phyloP scores from a whole-genome alignment of 2,888 invertebrate species.

The Cremastobaeus sp. region DNA sequence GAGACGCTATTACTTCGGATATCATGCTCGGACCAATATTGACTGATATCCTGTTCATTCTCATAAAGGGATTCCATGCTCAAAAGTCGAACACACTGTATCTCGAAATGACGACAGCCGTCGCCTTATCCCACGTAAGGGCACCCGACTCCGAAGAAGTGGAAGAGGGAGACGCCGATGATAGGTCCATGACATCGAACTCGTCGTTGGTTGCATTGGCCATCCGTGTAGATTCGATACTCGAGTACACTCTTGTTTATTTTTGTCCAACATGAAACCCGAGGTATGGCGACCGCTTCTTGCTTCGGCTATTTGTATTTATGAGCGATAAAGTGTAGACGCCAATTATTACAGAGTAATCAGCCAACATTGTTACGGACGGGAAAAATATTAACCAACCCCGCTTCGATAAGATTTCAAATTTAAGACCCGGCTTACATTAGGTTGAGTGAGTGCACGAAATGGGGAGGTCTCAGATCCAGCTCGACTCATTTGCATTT shows the following conservation, averaged over 20 bases:
- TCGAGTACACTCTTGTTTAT: slow-evolving; percentile 67
- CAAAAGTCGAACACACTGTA: slow-evolving; percentile 48
- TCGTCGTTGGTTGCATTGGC: slow-evolving; percentile 67
- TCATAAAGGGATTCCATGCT: slow-evolving; percentile 58
- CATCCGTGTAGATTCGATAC: slow-evolving; percentile 69
- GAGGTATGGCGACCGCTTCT: slow-evolving; percentile 37
- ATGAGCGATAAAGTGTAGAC: slow-evolving; percentile 51
- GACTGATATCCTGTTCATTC: slow-evolving; percentile 64
- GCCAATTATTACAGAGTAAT: slow-evolving; percentile 38
- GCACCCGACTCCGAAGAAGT: slow-evolving; percentile 36
- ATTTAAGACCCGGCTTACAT: slow-evolving; percentile 19
- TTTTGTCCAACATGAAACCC: slow-evolving; percentile 64
- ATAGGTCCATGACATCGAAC: slow-evolving; percentile 47
- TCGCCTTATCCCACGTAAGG: slow-evolving; percentile 30
- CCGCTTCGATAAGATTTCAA: slow-evolving; percentile 19
- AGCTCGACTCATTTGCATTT: slow-evolving; percentile 21
- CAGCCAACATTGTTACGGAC: slow-evolving; percentile 35
- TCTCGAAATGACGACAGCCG: slow-evolving; percentile 59
- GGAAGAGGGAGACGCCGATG: slow-evolving; percentile 48
- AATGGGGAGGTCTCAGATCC: slow-evolving; percentile 13
- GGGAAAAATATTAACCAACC: slow-evolving; percentile 25
- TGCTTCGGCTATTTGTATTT: slow-evolving; percentile 59
- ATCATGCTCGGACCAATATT: slow-evolving; percentile 73
- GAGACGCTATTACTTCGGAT: slow-evolving; percentile 67
- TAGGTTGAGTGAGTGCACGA: slow-evolving; percentile 7